These are phyloP conservation scores for Eidolon helvum DNA, from an alignment of 2,113 vertebrate species.

Conservation along the genomic window DNA sequence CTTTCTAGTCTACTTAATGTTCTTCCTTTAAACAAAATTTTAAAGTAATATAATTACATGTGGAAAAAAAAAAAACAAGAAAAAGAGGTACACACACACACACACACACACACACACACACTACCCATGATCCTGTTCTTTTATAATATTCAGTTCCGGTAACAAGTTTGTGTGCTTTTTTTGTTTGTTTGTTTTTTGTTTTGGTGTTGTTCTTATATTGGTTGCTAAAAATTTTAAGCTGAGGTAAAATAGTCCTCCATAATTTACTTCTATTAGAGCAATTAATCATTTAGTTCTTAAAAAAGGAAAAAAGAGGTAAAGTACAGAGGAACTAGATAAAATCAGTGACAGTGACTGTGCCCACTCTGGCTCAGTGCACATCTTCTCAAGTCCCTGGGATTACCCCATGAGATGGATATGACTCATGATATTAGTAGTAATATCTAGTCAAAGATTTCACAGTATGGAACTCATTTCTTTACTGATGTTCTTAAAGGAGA, in stretches of 20 bases:
- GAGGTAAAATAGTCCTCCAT: background rate
- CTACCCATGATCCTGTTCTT: background rate
- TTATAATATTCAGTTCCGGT: background rate
- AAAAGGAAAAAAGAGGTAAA: background rate
- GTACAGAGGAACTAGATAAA: background rate
- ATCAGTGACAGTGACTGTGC: no score
- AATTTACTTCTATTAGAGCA: background rate
- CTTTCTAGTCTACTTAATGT: background rate
- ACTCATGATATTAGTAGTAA: background rate
- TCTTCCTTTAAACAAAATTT: background rate
- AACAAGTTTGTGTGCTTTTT: background rate
- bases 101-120: background rate
- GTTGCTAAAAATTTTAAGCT: background rate
- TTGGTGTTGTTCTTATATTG: background rate
- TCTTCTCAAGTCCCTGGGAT: background rate
- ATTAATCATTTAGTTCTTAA: background rate
- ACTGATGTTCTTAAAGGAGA: background rate
- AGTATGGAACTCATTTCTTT: background rate
- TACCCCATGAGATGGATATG: background rate
- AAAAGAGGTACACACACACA: background rate
- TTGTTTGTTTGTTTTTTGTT: background rate
- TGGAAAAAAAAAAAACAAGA: background rate
- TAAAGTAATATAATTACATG: background rate
- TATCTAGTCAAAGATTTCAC: background rate
- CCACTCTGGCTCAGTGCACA: background rate